phyloP scores from a whole-genome alignment of 2,888 invertebrate genomes.

The Thera britannica region DNA sequence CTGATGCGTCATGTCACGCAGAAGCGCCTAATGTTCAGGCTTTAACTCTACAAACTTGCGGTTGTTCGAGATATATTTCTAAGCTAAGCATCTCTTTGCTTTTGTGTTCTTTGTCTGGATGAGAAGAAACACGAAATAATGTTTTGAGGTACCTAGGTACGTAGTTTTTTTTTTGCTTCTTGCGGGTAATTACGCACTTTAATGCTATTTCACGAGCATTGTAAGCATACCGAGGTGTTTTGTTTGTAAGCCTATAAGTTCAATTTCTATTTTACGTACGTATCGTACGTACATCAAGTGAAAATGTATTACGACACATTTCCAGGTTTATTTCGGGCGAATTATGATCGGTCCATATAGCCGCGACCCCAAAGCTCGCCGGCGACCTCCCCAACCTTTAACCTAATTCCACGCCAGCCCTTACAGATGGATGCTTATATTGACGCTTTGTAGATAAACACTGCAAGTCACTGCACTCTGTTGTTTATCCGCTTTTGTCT shows the following conservation, averaged over 20 bases:
- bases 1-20: not conserved
- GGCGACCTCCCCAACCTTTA: slow-evolving; percentile 67
- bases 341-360: slow-evolving; percentile 66
- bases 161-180: not conserved
- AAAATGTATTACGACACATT: slow-evolving; percentile 55
- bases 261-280: not conserved
- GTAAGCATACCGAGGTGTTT: too few relatives aligned
- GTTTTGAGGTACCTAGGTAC: too few relatives aligned
- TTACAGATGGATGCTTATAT: slow-evolving; percentile 63
- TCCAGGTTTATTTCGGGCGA: slow-evolving; percentile 62
- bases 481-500: not conserved
- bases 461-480: slow-evolving; percentile 10
- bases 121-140: too few relatives aligned
- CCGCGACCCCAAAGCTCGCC: slow-evolving; percentile 64
- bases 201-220: too few relatives aligned
- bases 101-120: too few relatives aligned
- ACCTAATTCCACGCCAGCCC: slow-evolving; percentile 70
- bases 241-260: too few relatives aligned
- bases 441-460: slow-evolving; percentile 64
- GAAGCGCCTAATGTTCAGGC: not conserved
- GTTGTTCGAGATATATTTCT: not conserved
- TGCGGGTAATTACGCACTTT: not conserved
- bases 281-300: not conserved
- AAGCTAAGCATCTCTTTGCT: not conserved
- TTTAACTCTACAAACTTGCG: not conserved